Base-by-base conservation (phyloP, 2,888 invertebrate genomes). In the Eilema caniola region DNA sequence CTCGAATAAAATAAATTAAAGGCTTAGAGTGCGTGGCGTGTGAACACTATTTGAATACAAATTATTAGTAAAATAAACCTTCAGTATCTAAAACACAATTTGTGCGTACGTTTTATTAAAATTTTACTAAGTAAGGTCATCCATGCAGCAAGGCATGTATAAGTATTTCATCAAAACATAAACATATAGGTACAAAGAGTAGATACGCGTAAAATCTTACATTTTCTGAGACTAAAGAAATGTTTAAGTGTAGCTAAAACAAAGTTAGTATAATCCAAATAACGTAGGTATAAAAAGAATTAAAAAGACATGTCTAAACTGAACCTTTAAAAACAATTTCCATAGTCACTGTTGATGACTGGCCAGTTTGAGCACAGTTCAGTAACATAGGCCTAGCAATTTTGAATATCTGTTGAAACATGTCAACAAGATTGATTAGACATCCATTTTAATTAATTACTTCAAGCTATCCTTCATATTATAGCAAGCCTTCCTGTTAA, bases 381-480 rank as follows among this genome's bases (percentile, higher is more conserved):
- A 59, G 20, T 12, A 37, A 41, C 25, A 62, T 41, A 41, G 41
- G 16, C 11, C 24, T 41, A 62, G 25, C 62, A 24, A 59, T 67
- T 73, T 67, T 57, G 12, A 65, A 70, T 37, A 71, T 16, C 73
- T 59, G 31, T 31, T 53, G 82, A 85, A 85, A 82, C 83, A 83
- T 88, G 89, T 89, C 89, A 87, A 86, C 86, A 88, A 86, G 89
- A 90, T 90, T 90, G 90, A 90, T 90, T 87, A 88, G 82, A 73
- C 76, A 71, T 60, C 60, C 78, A 81, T 83, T 84, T 84, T 85
- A 80, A 86, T 88, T 86, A 86, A 87, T 86, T 83, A 81, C 24
- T 62, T 41, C 25, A 62, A 20, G 62, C 62, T 24, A 25, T 62
- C 37, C 37, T 8, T 33, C 41, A 41, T 25, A 62, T 62, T 62